These are phyloP conservation scores for Clunio marinus DNA, from an alignment of 2,888 invertebrate species.

Conservation along the genomic window DNA sequence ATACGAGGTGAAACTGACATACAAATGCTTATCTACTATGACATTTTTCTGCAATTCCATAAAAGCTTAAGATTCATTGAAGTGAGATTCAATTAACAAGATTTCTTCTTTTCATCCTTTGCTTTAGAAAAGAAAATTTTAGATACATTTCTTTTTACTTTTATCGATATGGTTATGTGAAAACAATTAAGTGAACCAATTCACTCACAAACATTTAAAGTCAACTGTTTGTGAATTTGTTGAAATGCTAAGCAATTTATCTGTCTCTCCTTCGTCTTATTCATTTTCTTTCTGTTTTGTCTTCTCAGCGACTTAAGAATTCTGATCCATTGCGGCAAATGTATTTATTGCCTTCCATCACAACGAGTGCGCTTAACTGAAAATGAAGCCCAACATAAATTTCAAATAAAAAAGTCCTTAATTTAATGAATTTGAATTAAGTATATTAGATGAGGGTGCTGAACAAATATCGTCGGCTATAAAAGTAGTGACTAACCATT, in stretches of 20 bases:
- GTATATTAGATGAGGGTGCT: background rate
- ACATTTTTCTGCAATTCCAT: background rate
- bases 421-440: conserved; percentile 25
- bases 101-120: too few relatives aligned
- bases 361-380: conserved; percentile 9
- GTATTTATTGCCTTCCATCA: conserved; percentile 1
- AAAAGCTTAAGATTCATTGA: background rate
- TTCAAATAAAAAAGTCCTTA: conserved; percentile 30
- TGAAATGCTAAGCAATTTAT: too few relatives aligned
- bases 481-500: conserved; percentile 15
- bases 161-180: too few relatives aligned
- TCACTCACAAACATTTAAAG: too few relatives aligned
- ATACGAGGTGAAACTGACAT: background rate
- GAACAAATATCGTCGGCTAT: conserved; percentile 1
- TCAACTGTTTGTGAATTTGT: too few relatives aligned
- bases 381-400: conserved; percentile 25
- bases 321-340: background rate
- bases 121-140: too few relatives aligned
- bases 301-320: background rate
- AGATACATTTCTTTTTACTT: too few relatives aligned
- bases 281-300: too few relatives aligned
- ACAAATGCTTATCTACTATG: background rate
- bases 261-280: too few relatives aligned
- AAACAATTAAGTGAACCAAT: too few relatives aligned
- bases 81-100: conserved; percentile 21